These are phyloP conservation scores for Apis mellifera DNA, from an alignment of 1,140 invertebrate species.

Conservation along the genomic window DNA sequence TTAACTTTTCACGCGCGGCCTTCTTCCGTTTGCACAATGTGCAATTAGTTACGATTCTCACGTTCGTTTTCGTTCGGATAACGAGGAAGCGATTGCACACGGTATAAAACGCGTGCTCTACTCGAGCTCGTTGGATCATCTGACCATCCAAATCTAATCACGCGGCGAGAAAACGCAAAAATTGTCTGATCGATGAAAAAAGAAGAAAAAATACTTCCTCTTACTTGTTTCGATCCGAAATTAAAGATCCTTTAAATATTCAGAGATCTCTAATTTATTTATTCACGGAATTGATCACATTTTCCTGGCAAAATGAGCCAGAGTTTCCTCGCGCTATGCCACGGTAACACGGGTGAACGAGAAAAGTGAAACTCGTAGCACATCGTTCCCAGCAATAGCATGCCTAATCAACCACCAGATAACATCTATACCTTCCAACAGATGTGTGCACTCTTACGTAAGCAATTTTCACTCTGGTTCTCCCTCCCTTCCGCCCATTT, in stretches of 20 bases:
- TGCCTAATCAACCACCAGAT: conserved; percentile 51
- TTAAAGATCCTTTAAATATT: no score
- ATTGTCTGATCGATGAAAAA: no score
- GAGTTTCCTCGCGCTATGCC: background rate
- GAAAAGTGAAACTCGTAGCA: conserved; percentile 58
- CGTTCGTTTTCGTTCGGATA: conserved; percentile 39
- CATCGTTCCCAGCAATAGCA: conserved; percentile 39
- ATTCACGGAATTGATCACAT: background rate
- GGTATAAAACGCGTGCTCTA: background rate
- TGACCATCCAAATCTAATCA: background rate
- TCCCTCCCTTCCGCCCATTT: no score
- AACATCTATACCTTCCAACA: conserved; percentile 34
- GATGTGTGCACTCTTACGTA: conserved; percentile 39
- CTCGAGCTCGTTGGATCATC: background rate
- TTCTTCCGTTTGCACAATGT: conserved; percentile 51
- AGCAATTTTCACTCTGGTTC: conserved; percentile 37
- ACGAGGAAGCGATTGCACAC: conserved; percentile 4
- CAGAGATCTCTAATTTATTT: no score
- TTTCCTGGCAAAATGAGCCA: background rate
- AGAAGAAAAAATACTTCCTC: no score
- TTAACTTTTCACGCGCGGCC: conserved; percentile 45
- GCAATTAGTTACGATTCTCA: conserved; percentile 39
- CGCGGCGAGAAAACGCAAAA: background rate
- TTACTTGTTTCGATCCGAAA: no score
- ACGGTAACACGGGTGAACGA: background rate